phyloP scores from a whole-genome alignment of 2,888 invertebrate genomes.

The Arge pagana region DNA sequence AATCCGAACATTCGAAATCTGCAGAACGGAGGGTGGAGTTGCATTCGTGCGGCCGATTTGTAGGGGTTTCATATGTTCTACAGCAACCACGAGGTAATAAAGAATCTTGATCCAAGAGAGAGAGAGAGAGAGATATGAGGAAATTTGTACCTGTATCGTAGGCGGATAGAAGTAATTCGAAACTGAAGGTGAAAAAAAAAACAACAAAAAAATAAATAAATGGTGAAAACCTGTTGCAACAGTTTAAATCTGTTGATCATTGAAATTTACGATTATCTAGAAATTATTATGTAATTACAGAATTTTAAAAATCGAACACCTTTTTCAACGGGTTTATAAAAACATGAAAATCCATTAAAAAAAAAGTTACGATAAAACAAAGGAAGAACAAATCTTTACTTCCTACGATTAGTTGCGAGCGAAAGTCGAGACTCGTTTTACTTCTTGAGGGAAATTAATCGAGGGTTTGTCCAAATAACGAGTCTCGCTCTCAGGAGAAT shows the following conservation, averaged over 20 bases:
- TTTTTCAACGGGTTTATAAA: conserved; percentile 19
- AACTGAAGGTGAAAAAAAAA: not conserved
- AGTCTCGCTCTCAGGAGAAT: too few species aligned
- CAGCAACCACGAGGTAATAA: too few species aligned
- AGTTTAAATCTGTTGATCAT: conserved; percentile 20
- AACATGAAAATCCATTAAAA: not conserved
- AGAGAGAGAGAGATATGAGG: conserved; percentile 28
- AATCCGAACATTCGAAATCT: too few species aligned
- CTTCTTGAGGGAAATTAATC: too few species aligned
- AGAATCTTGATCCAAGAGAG: too few species aligned
- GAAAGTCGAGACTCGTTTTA: too few species aligned
- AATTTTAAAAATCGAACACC: conserved; percentile 38
- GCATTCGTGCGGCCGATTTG: too few species aligned
- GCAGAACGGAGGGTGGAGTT: too few species aligned
- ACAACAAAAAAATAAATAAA: conserved; percentile 6
- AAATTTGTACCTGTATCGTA: conserved; percentile 51
- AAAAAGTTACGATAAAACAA: not conserved
- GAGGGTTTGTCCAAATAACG: too few species aligned
- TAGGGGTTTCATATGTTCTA: too few species aligned
- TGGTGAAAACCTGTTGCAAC: conserved; percentile 11
- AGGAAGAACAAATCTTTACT: too few species aligned
- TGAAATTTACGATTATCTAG: conserved; percentile 29
- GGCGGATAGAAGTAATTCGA: conserved; percentile 33
- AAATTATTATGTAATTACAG: conserved; percentile 40
- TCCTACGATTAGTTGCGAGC: too few species aligned